Base-by-base conservation (phyloP, 2,888 invertebrate species). In the Cactoblastis cactorum region DNA sequence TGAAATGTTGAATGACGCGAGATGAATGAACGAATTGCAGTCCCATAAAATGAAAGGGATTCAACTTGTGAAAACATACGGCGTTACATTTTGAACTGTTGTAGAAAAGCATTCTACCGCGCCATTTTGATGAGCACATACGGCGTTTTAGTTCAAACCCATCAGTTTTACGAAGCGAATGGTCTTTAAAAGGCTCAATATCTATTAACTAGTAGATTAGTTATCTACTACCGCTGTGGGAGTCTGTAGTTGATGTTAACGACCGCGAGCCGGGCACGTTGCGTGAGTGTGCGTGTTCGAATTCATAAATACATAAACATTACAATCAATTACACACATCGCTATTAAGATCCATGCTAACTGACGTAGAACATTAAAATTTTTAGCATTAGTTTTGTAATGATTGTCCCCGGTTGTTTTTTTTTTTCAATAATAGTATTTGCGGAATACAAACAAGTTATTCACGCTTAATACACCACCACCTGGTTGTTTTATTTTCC, bases 141-240 rank as follows among this genome's bases (percentile, higher is more conserved):
- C n/a, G n/a, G n/a, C n/a, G n/a, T n/a, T n/a, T n/a, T n/a, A n/a
- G n/a, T n/a, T n/a, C n/a, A n/a, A n/a, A n/a, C n/a, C 22, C 22
- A 4, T 6, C 22, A 28, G 38, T 8, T 46, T 32, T 17, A 11
- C 38, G 28, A 49, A 28, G 28, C 28, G 28, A 28, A 28, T 9
- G 28, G 3, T 9, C 8, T 28, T 28, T 28, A 28, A 28, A 38
- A 38, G 48, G 48, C 33, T 32, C 28, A 37, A 22, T 39, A 34
- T 28, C 9, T 1, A 28, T 28, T 28, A 4, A 6, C 28, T 28
- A 28, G 28, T 28, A 28, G 28, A 28, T 28, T 28, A 28, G 28
- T 22, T 51, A 17, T 66, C 63, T 67, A 69, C 57, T 65, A 58
- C 70, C 73, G 63, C 67, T 64, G 77, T 72, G 76, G 76, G 77